Percentiles rank a stretch among this genome's conserved stretches.
phyloP scores from a whole-genome alignment of 2,113 vertebrate genomes.

The Corynorhinus townsendii region DNA sequence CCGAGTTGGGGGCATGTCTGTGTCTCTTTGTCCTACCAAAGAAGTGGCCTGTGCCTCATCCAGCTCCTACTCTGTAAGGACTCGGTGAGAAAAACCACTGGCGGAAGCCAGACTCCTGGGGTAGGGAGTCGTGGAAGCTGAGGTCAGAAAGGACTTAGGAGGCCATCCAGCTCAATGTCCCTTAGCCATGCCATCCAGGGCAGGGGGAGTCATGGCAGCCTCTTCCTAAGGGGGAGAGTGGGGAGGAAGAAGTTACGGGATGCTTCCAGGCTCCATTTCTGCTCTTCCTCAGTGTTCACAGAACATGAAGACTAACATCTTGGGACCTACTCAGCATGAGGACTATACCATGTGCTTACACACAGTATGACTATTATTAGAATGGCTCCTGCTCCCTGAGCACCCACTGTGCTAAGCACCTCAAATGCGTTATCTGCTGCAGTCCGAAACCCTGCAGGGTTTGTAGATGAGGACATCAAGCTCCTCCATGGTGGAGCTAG shows the following conservation, averaged over 20 bases:
- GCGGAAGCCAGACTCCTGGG: not conserved
- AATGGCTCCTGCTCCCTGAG: not conserved
- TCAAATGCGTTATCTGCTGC: not conserved
- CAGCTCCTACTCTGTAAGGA: not conserved
- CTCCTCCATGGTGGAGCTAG: rapidly evolving
- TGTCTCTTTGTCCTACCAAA: not conserved
- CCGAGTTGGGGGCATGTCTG: not conserved
- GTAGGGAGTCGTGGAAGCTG: not conserved
- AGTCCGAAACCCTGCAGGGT: not conserved
- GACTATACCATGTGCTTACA: not conserved
- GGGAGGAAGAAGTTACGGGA: not conserved
- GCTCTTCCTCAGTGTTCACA: not conserved
- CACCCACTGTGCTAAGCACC: not conserved
- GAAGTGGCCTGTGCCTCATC: not conserved
- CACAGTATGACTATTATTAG: not conserved
- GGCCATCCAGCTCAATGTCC: not conserved
- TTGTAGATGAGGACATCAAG: not conserved
- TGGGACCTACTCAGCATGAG: not conserved
- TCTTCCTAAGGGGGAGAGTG: not conserved
- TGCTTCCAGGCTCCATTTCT: not conserved
- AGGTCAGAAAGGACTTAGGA: not conserved
- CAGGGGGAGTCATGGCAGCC: too few species aligned
- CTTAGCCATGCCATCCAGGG: too few species aligned
- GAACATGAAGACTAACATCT: not conserved
- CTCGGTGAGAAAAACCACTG: not conserved